Evolutionary conservation across 1,140 invertebrate genomes (phyloP).

Genomic region (Diuraphis noxia): DNA sequence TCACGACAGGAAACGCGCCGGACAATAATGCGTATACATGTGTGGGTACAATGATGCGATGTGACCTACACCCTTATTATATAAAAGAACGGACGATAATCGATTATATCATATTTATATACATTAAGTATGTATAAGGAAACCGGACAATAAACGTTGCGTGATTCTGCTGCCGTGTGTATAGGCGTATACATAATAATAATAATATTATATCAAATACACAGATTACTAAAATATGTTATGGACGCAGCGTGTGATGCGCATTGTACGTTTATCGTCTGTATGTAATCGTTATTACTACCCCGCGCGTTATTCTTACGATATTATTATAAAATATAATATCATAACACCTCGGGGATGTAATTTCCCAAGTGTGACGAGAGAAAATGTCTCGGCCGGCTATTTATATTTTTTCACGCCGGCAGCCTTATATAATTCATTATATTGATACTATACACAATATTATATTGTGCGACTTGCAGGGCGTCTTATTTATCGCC

Average conservation of each 20-base stretch:
- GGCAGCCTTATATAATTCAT: too few relatives aligned
- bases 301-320: background rate
- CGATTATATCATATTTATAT: background rate
- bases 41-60: background rate
- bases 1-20: background rate
- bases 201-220: background rate
- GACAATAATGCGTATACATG: background rate
- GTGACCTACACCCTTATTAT: background rate
- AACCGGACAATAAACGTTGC: background rate
- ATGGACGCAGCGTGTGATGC: background rate
- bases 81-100: background rate
- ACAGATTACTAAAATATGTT: too few relatives aligned
- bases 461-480: background rate
- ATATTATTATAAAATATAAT: background rate
- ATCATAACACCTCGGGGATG: background rate
- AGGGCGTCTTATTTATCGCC: too few relatives aligned
- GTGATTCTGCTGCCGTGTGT: background rate
- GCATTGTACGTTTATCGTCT: background rate
- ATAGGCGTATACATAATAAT: background rate
- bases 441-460: too few relatives aligned
- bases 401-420: too few relatives aligned
- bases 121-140: background rate
- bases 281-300: background rate
- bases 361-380: background rate
- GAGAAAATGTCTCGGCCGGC: background rate